Evolutionary conservation across 2,888 invertebrate species (phyloP), one percentile per base, ranked within the genome.

Genomic region (Drosophila rellima): DNA sequence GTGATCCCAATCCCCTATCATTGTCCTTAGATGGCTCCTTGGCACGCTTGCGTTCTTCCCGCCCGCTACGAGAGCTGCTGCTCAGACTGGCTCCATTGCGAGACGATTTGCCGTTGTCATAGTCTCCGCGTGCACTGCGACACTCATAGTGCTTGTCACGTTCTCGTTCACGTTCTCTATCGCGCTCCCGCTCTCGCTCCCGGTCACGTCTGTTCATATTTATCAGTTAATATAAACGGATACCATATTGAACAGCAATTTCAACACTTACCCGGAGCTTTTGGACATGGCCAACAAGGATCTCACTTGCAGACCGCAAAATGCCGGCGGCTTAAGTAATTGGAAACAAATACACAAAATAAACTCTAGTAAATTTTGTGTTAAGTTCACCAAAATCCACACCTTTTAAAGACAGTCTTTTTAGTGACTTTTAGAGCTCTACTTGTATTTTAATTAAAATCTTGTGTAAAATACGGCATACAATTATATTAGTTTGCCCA

Each of bases 41-140:
- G n/a, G 69, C 66, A 6, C 85, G 81, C 6, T 90, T 90, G 1
- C 91, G 82, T 0, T 91, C 91, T n/a, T 91, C 91, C 0, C 91
- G 89, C 0, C 60, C 70, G 18, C 74, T 48, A 1, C 80, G 59
- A 0, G 69, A 62, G 4, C 64, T 52, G 39, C 85, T 80, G 29
- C 90, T 78, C 15, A 68, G 65, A 31, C 77, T 73, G 8, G 84
- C 77, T 7, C 85, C 86, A 8, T 91, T 89, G 3, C 91, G 88
- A 7, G 84, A 80, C n/a, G 87, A 77, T 47, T 90, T 81, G 6
- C 77, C 83, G 57, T 88, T 85, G 17, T 84, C 82, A 48, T 91
- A 86, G 23, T 89, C 79, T 0, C 78, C 52, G 18, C 76, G 74
- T 6, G 59, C 70, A 3, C 83, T 47, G 26, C 76, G 73, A 13